These are phyloP conservation scores for Cryptosula pallasiana DNA, from an alignment of 2,888 invertebrate species.

Conservation along the genomic window DNA sequence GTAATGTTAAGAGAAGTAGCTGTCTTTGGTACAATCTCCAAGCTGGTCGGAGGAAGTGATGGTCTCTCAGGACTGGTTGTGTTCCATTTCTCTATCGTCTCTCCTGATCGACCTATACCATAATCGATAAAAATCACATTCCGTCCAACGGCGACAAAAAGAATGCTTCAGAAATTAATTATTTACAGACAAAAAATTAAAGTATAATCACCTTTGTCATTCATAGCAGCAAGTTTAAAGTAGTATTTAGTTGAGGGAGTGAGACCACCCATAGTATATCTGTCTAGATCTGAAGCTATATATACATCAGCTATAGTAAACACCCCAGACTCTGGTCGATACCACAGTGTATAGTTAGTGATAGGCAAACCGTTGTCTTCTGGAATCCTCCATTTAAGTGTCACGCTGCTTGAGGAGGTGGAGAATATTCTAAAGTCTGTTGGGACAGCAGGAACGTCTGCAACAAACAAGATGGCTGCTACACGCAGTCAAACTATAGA, in stretches of 20 bases:
- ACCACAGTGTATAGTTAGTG: conserved; percentile 83
- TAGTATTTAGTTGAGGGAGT: conserved; percentile 83
- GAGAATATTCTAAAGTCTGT: background rate
- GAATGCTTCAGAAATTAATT: too few relatives aligned
- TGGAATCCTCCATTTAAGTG: conserved; percentile 1
- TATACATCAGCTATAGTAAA: background rate
- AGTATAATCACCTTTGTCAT: conserved; percentile 93
- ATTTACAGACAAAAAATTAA: too few relatives aligned
- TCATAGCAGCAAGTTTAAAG: conserved; percentile 88
- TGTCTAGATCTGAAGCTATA: background rate
- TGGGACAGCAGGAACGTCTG: conserved; percentile 5
- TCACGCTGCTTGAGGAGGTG: background rate
- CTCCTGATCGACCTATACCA: background rate
- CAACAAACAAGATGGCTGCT: background rate
- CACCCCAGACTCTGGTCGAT: conserved; percentile 17
- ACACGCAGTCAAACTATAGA: background rate
- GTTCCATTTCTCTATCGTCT: background rate
- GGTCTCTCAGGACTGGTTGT: conserved; percentile 61
- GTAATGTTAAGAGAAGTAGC: conserved; percentile 87
- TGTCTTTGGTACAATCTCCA: conserved; percentile 88
- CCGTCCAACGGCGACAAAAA: too few relatives aligned
- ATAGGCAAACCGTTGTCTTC: conserved; percentile 59
- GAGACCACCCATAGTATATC: conserved; percentile 54
- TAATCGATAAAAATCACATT: too few relatives aligned
- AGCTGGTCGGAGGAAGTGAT: conserved; percentile 70